Evolutionary conservation across 2,113 vertebrate genomes (phyloP), one percentile per base, ranked within the genome.

Genomic region (Perccottus glenii): DNA sequence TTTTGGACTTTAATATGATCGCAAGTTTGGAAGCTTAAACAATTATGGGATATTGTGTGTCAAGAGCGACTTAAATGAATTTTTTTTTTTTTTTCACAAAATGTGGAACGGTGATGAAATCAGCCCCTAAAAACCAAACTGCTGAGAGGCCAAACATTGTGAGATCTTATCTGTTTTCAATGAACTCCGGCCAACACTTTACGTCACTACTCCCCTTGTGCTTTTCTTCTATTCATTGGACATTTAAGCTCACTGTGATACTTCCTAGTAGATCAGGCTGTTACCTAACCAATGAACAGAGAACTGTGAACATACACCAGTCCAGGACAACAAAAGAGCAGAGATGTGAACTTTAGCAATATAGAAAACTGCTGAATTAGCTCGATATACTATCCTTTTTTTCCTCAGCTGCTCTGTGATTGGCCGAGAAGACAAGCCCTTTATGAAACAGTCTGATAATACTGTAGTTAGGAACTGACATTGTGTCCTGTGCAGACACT

Each of bases 181-280:
- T 86, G 89, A 88, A 86, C 90, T 88, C 90, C 75, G 88, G 65
- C 70, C 89, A 15, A 7, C 11, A 27, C 6, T 44, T 82, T 7
- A 80, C 63, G 69, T 90, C 88, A 85, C 36, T 47, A 38, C 46
- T 33, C 16, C 55, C 44, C 58, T 16, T 11, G 5, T 56, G 14
- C 71, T 64, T 51, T 46, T 33, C 4, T 4, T 9, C 9, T 14
- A 43, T 42, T 11, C n/a, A 14, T 15, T 16, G 52, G 40, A n/a
- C 4, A 66, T 15, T 2, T 33, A 56, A 36, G 9, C 33, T 36
- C 14, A 53, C 3, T 33, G 9, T 15, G 33, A 55, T n/a, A 14
- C 33, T 15, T 2, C 8, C 38, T 27, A 40, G 38, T 40, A 8
- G 6, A 12, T 36, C 36, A 3, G 14, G 8, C 7, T n/a, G 52